Conservation (phyloP, 1,140 invertebrate genomes). For the Drusus annulatus region DNA sequence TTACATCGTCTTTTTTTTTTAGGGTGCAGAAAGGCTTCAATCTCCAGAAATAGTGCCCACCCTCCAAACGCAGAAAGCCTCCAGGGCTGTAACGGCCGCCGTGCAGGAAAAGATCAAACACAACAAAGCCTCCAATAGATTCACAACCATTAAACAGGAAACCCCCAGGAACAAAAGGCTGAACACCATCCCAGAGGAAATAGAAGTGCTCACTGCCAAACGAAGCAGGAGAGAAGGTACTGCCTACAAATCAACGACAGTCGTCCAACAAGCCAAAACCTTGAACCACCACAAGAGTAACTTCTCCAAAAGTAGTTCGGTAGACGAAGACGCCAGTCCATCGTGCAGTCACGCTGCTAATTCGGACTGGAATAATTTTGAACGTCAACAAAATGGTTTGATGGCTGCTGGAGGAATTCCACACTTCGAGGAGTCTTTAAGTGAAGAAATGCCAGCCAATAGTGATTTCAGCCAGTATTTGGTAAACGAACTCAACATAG, state of each 20-base stretch:
- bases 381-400: too few species aligned
- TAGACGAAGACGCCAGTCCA: too few species aligned
- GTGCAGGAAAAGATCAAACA: constrained; percentile 31
- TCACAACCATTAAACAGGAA: neutral
- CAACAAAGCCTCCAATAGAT: neutral
- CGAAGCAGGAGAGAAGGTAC: constrained; percentile 5
- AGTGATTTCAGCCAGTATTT: constrained; percentile 14
- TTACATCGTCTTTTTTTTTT: neutral
- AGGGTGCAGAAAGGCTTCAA: constrained; percentile 3
- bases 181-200: constrained; percentile 26
- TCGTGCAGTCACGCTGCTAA: too few species aligned
- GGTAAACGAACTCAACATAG: constrained; percentile 36
- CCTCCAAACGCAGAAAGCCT: neutral
- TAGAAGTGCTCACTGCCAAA: neutral
- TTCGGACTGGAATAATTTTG: too few species aligned
- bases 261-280: neutral
- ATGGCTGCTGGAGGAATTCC: too few species aligned
- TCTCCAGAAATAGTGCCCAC: neutral
- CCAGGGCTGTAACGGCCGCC: constrained; percentile 8
- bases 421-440: too few species aligned
- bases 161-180: constrained; percentile 3
- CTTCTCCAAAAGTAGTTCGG: too few species aligned
- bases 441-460: neutral
- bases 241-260: neutral
- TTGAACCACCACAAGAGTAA: neutral